Evolutionary conservation across 2,888 invertebrate genomes (phyloP), one percentile per base, ranked within the genome.

Genomic region (Acronicta psi): DNA sequence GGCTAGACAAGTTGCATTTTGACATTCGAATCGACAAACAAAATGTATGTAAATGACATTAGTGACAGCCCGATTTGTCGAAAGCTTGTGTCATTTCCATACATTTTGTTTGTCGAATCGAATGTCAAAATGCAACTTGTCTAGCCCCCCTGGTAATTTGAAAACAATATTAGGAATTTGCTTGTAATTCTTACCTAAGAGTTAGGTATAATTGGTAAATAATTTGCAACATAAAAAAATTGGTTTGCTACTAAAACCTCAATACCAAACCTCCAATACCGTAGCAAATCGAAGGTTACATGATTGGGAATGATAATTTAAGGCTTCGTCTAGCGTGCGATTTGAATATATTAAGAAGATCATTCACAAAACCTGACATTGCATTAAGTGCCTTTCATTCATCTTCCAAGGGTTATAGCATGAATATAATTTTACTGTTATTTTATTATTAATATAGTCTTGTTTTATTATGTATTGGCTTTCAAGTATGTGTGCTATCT

Each of bases 261-360:
- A 69, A 60, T 34, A 62, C 53, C 58, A 25, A 49, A 53, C 42
- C 18, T 11, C 40, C 44, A 64, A 71, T 56, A 65, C 58, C 75
- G 58, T 49, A 53, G 11, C 73, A 11, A 73, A 75, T 73, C 25
- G 62, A 72, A 75, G 75, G 75, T 42, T 62, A 50, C 37, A 52
- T 54, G 34, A 72, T 70, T 66, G 49, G 23, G 44, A 50, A 46
- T 64, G 37, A 25, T 58, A 69, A 67, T 64, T 62, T 53, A 49
- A 38, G 44, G 43, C 53, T 29, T 23, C 41, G 29, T 54, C 37
- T 43, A 17, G 44, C 41, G 40, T 18, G 45, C 59, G 36, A 69
- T 67, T 68, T 70, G 67, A 65, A 68, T 68, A 51, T 41, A 52
- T 68, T 67, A 65, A 14, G 29, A 51, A 54, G 47, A 55, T 65